phyloP scores from a whole-genome alignment of 1,140 invertebrate species.

The Eriosoma lanigerum region DNA sequence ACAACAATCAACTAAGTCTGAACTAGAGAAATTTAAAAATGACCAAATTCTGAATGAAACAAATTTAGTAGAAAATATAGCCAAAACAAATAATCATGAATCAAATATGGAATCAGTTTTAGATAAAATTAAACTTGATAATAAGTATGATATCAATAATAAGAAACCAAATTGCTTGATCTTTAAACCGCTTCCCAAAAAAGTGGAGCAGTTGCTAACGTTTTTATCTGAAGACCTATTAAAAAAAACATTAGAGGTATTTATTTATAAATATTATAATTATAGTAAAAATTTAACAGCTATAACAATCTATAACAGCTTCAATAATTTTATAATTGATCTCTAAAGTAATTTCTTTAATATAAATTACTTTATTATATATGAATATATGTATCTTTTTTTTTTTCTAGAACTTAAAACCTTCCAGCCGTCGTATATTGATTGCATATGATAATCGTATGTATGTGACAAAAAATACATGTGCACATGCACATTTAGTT shows the following conservation, averaged over 20 bases:
- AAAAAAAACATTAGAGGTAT: slow-evolving; percentile 34
- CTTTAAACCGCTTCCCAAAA: neutral
- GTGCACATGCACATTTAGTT: neutral
- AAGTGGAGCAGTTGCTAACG: neutral
- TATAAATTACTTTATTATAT: too few species aligned
- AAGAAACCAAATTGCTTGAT: neutral
- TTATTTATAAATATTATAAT: slow-evolving; percentile 8
- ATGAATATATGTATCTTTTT: too few species aligned
- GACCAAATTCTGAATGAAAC: neutral
- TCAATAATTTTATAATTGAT: too few species aligned
- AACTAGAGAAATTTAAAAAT: neutral
- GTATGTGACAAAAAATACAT: neutral
- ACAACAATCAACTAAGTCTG: neutral
- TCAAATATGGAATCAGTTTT: neutral
- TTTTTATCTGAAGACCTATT: slow-evolving; percentile 35
- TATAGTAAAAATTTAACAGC: neutral
- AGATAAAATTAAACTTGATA: neutral
- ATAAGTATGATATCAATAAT: neutral
- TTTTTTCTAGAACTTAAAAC: slow-evolving; percentile 21
- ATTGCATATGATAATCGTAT: slow-evolving; percentile 18
- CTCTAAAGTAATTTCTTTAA: too few species aligned
- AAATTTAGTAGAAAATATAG: neutral
- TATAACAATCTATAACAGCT: too few species aligned
- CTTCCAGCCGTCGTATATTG: neutral
- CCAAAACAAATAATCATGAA: neutral